These are phyloP conservation scores for Euphonia xanthogaster DNA, from an alignment of 2,797 vertebrate genomes.

Conservation along the genomic window DNA sequence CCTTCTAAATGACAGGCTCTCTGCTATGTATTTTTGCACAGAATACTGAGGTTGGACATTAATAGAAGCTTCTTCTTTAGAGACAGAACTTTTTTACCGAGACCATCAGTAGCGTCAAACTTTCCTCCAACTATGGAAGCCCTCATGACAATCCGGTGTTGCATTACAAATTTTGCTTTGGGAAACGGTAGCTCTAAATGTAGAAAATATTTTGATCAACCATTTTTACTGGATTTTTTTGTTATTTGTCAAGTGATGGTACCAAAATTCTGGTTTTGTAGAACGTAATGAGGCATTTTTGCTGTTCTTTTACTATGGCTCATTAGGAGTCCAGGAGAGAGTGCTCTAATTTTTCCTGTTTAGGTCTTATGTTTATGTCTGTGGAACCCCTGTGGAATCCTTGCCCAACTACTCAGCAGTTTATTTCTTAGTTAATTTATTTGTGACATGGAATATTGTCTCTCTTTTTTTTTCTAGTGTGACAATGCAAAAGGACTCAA, in stretches of 20 bases:
- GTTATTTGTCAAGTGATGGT: background rate
- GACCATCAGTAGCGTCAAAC: background rate
- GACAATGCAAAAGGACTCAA: slow-evolving; percentile 98
- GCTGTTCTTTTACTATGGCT: background rate
- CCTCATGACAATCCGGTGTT: background rate
- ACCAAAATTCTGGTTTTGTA: background rate
- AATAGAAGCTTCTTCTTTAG: background rate
- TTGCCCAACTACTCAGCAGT: background rate
- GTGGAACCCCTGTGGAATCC: background rate
- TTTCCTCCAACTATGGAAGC: background rate
- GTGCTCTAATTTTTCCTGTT: background rate
- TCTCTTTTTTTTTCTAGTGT: slow-evolving; percentile 76
- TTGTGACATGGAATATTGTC: background rate
- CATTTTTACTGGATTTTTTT: background rate
- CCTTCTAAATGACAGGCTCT: background rate
- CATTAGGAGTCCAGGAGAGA: background rate
- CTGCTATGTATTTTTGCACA: background rate
- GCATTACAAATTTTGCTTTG: background rate
- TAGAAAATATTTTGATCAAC: background rate
- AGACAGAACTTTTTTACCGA: background rate
- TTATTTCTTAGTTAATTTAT: background rate
- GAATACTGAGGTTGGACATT: background rate
- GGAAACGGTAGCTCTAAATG: background rate
- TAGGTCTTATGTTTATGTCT: background rate
- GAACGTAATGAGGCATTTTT: fast-evolving